Conservation (phyloP, 2,113 vertebrate genomes). For the rabbit (Oryctolagus cuniculus) region DNA sequence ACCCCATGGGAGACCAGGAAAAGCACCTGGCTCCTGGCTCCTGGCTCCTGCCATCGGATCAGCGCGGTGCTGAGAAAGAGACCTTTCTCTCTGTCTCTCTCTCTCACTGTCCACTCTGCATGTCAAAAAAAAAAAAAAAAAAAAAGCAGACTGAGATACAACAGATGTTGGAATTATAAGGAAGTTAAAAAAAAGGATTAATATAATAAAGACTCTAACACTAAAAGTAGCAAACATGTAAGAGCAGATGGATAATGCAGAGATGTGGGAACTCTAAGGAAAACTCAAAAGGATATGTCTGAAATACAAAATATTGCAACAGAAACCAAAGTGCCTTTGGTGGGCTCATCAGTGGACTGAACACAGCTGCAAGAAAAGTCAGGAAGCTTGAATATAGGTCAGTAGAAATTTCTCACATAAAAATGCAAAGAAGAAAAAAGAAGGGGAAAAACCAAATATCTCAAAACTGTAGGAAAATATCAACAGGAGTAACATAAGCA, state of each 20-base stretch:
- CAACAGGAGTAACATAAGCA: background rate
- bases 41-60: no score
- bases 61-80: no score
- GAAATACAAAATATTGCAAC: background rate
- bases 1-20: no score
- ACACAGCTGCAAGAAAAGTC: background rate
- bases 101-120: no score
- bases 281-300: background rate
- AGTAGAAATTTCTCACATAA: background rate
- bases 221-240: background rate
- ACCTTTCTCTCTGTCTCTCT: no score
- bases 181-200: constrained; percentile 5
- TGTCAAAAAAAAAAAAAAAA: no score
- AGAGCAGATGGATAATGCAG: background rate
- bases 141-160: background rate
- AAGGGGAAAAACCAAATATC: background rate
- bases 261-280: background rate
- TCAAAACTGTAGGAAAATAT: background rate
- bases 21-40: no score
- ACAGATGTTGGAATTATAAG: background rate
- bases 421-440: background rate
- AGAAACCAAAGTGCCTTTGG: background rate
- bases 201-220: background rate
- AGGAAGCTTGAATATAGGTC: background rate
- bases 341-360: background rate